Evolutionary conservation across 2,113 vertebrate genomes (phyloP).

Genomic region (Lagopus leucura): DNA sequence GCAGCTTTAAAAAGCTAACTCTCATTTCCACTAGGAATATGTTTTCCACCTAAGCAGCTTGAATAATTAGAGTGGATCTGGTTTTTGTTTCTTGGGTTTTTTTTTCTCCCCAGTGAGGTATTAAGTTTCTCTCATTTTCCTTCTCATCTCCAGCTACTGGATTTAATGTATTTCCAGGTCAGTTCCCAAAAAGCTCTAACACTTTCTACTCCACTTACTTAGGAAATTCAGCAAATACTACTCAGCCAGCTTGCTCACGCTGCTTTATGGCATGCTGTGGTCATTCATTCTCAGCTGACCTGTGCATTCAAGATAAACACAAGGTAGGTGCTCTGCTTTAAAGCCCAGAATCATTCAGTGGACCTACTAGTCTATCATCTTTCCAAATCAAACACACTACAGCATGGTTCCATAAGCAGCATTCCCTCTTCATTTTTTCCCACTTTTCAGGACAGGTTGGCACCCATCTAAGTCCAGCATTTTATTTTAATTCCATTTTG

Average conservation of each 20-base stretch:
- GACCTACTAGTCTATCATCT: neutral
- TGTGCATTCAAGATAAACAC: neutral
- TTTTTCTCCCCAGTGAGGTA: neutral
- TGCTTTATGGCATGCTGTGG: neutral
- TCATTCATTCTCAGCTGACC: conserved; percentile 8
- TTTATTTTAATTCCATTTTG: neutral
- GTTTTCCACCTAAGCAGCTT: conserved; percentile 50
- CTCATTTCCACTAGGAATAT: neutral
- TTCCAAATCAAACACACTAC: neutral
- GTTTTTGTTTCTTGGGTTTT: neutral
- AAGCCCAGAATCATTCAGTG: neutral
- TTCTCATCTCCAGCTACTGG: neutral
- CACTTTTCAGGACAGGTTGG: neutral
- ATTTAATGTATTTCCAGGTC: conserved; percentile 66
- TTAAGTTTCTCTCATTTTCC: conserved; percentile 32
- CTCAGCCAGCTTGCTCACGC: neutral
- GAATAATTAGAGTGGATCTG: conserved; percentile 16
- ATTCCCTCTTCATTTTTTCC: neutral
- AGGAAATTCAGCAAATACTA: conserved; percentile 51
- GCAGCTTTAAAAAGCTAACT: neutral
- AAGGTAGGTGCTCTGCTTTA: neutral
- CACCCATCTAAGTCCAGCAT: neutral
- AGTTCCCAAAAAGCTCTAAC: conserved; percentile 37
- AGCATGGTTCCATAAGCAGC: neutral
- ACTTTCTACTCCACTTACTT: conserved; percentile 50